A percentile compares a stretch with the other conserved stretches of the same genome.
phyloP scores from a whole-genome alignment of 2,113 vertebrate species.

The Gopherus evgoodei region DNA sequence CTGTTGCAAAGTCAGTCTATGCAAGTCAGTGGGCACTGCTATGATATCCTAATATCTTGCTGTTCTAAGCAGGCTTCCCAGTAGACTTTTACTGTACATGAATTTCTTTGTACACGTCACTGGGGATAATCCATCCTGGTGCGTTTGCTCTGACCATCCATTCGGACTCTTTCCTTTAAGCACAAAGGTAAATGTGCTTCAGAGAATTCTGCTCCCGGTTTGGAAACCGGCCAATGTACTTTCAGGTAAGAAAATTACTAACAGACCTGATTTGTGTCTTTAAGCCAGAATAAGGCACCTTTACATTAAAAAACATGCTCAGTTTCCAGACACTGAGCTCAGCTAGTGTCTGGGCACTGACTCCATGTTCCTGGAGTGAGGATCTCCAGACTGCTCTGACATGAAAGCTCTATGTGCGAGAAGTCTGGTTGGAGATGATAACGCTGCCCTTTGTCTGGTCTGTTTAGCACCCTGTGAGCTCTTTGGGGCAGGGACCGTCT shows the following conservation, averaged over 20 bases:
- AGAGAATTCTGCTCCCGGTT: not conserved
- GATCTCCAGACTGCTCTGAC: not conserved
- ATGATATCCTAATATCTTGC: not conserved
- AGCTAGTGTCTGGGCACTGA: not conserved
- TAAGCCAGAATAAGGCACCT: not conserved
- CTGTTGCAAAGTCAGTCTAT: not conserved
- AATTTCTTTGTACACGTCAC: not conserved
- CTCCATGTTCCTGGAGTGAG: not conserved
- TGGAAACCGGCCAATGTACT: slow-evolving; percentile 15
- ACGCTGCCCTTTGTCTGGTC: not conserved
- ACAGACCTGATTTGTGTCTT: not conserved
- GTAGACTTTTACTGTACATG: not conserved
- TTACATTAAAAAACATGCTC: not conserved
- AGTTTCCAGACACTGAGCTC: not conserved
- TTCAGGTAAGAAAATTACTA: slow-evolving; percentile 33
- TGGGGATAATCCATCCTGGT: not conserved
- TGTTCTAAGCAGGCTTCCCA: not conserved
- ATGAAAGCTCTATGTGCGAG: not conserved
- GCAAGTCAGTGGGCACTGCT: not conserved
- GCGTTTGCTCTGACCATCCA: not conserved
- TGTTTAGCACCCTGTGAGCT: not conserved
- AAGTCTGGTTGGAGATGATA: not conserved
- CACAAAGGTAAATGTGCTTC: not conserved
- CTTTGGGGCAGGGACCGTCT: not conserved
- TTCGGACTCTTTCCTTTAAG: not conserved